Percentiles rank a stretch among this genome's conserved stretches.
Evolutionary conservation across 2,797 vertebrate species (phyloP).

Genomic region (Rhynchotus rufescens): DNA sequence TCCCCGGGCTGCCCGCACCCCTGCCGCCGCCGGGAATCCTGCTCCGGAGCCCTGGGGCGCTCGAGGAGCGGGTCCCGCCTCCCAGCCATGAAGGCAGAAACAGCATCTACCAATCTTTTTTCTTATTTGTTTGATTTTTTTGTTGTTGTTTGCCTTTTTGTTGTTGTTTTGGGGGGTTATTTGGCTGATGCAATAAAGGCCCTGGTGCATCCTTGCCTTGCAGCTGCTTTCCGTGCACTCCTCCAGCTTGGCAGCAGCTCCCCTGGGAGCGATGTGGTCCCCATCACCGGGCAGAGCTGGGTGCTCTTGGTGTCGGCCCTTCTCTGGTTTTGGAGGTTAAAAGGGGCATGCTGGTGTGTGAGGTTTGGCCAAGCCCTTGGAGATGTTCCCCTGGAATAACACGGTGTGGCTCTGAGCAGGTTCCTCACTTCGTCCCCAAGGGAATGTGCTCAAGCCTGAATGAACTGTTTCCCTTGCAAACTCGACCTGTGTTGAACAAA

Average conservation of each 20-base stretch:
- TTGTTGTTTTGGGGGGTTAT: background rate
- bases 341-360: background rate
- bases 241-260: background rate
- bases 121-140: too few species aligned
- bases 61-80: background rate
- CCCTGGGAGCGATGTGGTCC: background rate
- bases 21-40: too few species aligned
- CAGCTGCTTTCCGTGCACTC: accelerated
- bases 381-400: background rate
- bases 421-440: background rate
- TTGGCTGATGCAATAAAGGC: background rate
- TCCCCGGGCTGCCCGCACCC: too few species aligned
- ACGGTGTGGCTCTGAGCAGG: background rate
- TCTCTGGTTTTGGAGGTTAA: background rate
- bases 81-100: background rate
- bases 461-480: accelerated
- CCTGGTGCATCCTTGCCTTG: background rate
- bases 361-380: background rate
- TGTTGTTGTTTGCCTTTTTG: too few species aligned
- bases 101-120: too few species aligned
- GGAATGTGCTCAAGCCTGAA: background rate
- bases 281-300: accelerated
- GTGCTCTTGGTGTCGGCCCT: background rate
- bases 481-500: background rate
- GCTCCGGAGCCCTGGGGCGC: background rate